Evolutionary conservation across 2,888 invertebrate species (phyloP).

Genomic region (Amiota minor): DNA sequence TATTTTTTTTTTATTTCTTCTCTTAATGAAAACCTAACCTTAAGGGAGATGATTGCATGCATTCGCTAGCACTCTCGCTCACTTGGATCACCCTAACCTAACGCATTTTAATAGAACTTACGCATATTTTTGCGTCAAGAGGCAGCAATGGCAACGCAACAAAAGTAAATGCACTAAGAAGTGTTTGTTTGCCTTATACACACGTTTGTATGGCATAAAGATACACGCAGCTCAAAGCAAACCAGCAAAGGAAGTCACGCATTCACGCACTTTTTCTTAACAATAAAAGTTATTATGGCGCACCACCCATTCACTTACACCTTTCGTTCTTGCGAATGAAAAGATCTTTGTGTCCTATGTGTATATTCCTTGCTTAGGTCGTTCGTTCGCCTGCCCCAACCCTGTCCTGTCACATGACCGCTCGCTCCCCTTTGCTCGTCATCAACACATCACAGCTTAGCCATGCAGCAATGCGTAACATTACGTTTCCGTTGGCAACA

Average conservation of each 20-base stretch:
- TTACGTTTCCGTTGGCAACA: background rate
- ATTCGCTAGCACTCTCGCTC: slow-evolving; percentile 33
- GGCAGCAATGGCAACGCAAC: slow-evolving; percentile 30
- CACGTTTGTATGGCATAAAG: background rate
- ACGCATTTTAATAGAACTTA: slow-evolving; percentile 5
- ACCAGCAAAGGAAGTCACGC: slow-evolving; percentile 11
- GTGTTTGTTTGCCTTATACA: background rate
- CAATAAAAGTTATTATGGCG: background rate
- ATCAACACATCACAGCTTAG: background rate
- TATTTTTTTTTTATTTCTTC: too few relatives aligned
- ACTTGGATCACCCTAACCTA: background rate
- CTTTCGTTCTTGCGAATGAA: too few relatives aligned
- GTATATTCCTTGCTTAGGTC: too few relatives aligned
- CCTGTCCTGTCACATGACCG: too few relatives aligned
- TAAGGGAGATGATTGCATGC: slow-evolving; percentile 35
- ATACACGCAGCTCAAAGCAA: background rate
- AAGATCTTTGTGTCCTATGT: too few relatives aligned
- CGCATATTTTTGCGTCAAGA: background rate
- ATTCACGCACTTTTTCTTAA: slow-evolving; percentile 26
- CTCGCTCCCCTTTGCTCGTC: too few relatives aligned
- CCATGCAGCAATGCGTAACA: slow-evolving; percentile 1
- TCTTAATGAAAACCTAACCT: slow-evolving; percentile 3
- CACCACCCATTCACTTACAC: too few relatives aligned
- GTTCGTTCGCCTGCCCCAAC: too few relatives aligned
- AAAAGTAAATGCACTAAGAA: slow-evolving; percentile 28